Conservation (phyloP, 1,140 invertebrate genomes). For the Myzus persicae region DNA sequence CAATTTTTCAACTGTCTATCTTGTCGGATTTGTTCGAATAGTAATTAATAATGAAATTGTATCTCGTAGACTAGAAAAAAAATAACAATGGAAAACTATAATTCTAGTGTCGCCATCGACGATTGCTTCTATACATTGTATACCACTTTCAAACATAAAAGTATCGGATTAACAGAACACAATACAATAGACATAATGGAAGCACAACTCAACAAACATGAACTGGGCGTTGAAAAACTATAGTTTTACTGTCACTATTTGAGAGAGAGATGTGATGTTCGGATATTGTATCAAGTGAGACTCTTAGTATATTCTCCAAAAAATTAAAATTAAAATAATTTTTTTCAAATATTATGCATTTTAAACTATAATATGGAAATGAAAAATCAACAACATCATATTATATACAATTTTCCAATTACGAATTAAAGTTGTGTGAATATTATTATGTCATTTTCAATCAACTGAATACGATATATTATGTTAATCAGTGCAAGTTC, state of each 20-base stretch:
- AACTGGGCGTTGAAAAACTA: not conserved
- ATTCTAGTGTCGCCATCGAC: not conserved
- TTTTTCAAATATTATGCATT: no score
- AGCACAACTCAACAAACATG: not conserved
- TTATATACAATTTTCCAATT: no score
- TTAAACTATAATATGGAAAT: no score
- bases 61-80: not conserved
- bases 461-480: not conserved
- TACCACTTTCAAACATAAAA: not conserved
- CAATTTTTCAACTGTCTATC: not conserved
- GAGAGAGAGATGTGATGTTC: no score
- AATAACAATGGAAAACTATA: not conserved
- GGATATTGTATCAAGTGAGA: not conserved
- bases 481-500: not conserved
- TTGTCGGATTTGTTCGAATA: not conserved
- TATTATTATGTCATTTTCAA: not conserved
- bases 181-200: not conserved
- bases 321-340: no score
- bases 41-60: not conserved
- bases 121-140: not conserved
- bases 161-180: not conserved
- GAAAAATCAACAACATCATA: no score
- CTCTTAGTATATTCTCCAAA: no score
- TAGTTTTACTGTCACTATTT: not conserved
- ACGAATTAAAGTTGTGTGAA: no score